Base-by-base conservation (phyloP, 2,113 vertebrate species). In the Nesoenas mayeri region DNA sequence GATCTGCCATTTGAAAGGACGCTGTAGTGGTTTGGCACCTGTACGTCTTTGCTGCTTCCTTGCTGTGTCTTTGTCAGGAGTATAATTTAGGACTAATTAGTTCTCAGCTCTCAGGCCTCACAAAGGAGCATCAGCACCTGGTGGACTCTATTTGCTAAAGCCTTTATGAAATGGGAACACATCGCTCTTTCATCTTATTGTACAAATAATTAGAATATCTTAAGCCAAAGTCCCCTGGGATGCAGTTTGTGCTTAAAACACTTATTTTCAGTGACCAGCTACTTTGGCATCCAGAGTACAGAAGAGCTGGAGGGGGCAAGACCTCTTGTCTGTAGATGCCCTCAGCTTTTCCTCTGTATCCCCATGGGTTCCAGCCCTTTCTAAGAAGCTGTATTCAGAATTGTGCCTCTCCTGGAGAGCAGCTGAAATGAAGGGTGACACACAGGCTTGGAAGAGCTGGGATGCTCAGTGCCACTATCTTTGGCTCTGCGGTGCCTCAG, bases 21-120 rank as follows among this genome's bases (percentile, higher is more conserved):
- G 2, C 5, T 65, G 40, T 31, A 47, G 54, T 2, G 3, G 77
- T 78, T 72, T 88, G 82, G 82, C 67, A 34, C 28, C 47, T 64
- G 51, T 58, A 31, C 0, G 0, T 58, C 54, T 85, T 80, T 64
- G 44, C 71, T 78, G 79, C 85, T 94, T 70, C 75, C 60, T 93
- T 56, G 62, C 67, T 64, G 75, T 51, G 79, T 38, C 85, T 93
- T 97, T 96, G 75, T 94, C 64, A 83, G 72, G 38, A 60, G 32
- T 67, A 21, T 94, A 71, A 95, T 93, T 88, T 88, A 78, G 67
- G 62, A 86, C 91, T 95, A 95, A 96, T 97, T 96, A 94, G 60
- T 94, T 91, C 88, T 74, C 94, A 88, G 72, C 83, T 94, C 79
- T 90, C 88, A 62, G 90, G 58, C 65, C 73, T 82, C 84, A 87